A percentile compares a stretch with the other conserved stretches of the same genome.
These are phyloP conservation scores for Mormyrus proboscirostris DNA, from an alignment of 2,797 vertebrate species.

Conservation along the genomic window DNA sequence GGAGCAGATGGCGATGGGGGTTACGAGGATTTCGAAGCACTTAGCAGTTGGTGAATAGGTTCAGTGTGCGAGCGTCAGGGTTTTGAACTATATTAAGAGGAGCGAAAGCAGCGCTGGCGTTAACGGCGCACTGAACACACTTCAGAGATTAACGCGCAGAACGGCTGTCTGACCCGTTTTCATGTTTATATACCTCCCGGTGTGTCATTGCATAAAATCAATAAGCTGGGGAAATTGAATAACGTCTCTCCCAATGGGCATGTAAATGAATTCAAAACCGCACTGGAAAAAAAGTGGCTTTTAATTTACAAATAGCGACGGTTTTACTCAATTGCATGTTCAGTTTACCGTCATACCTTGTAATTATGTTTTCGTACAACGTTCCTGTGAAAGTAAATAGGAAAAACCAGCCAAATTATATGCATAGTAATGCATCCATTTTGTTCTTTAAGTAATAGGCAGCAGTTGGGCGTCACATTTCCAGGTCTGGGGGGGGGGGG, in stretches of 20 bases:
- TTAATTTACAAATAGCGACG: slow-evolving; percentile 10
- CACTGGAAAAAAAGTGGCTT: neutral
- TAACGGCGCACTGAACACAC: neutral
- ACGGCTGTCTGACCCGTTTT: neutral
- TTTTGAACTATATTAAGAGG: slow-evolving; percentile 9
- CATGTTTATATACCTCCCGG: slow-evolving; percentile 8
- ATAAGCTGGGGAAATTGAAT: slow-evolving; percentile 5
- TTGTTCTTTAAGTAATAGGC: neutral
- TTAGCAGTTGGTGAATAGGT: slow-evolving; percentile 1
- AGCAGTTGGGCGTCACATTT: neutral
- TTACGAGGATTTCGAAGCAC: neutral
- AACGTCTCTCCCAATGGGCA: neutral
- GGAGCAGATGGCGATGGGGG: neutral
- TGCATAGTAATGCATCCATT: neutral
- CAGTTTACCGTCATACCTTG: neutral
- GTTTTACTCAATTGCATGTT: neutral
- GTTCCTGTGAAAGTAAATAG: neutral
- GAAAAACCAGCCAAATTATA: neutral
- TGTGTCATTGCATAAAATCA: slow-evolving; percentile 14
- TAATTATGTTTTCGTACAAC: neutral
- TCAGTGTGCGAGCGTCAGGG: neutral
- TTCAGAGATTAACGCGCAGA: neutral
- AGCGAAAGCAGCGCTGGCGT: neutral
- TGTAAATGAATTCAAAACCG: neutral
- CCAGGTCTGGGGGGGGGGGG: neutral